Percentiles rank a stretch among this genome's conserved stretches.
These are phyloP conservation scores for Hirtodrosophila alboralis DNA, from an alignment of 2,888 invertebrate species.

Conservation along the genomic window DNA sequence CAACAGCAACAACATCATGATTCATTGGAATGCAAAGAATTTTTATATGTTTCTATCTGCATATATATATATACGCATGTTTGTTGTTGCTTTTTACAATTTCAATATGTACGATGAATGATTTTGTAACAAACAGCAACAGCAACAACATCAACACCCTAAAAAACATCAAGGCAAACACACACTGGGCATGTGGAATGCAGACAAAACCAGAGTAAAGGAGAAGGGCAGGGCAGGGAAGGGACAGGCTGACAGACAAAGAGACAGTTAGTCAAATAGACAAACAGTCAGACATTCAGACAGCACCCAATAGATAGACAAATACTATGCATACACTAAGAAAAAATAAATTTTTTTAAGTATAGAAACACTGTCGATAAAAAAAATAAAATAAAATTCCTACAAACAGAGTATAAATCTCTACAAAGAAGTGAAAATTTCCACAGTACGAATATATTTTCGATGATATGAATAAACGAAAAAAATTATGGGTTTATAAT, in stretches of 20 bases:
- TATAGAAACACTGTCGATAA: no score
- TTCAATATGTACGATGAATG: constrained; percentile 75
- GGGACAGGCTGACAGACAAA: constrained; percentile 18
- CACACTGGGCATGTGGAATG: constrained; percentile 79
- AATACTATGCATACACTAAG: constrained; percentile 64
- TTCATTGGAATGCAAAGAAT: constrained; percentile 77
- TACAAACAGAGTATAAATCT: no score
- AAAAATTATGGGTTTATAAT: no score
- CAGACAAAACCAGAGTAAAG: constrained; percentile 73
- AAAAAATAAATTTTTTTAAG: no score
- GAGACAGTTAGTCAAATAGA: constrained; percentile 18
- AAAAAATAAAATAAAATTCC: no score
- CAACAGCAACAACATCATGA: constrained; percentile 61
- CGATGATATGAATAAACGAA: no score
- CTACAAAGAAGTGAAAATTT: no score
- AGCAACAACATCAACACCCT: constrained; percentile 59
- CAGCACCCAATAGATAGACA: constrained; percentile 74
- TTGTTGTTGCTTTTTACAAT: constrained; percentile 62
- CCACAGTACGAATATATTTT: no score
- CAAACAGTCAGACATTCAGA: constrained; percentile 34
- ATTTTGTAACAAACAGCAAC: constrained; percentile 65
- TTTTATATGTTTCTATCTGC: constrained; percentile 74
- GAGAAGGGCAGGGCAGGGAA: constrained; percentile 22
- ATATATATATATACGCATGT: constrained; percentile 23
- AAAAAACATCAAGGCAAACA: constrained; percentile 80